phyloP scores from a whole-genome alignment of 2,888 invertebrate species.

The Stenoptilia bipunctidactyla region DNA sequence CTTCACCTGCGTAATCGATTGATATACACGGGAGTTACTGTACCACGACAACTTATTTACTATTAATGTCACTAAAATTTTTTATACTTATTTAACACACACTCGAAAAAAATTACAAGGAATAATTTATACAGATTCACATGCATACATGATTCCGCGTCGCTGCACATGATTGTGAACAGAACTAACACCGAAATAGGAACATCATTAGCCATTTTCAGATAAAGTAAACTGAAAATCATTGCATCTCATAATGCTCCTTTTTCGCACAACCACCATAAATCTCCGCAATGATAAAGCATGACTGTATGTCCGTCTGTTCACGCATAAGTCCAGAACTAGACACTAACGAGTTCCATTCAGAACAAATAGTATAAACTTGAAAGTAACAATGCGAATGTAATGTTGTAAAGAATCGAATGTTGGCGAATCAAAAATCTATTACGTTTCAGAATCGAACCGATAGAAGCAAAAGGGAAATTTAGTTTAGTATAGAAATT shows the following conservation, averaged over 20 bases:
- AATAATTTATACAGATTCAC: too few species aligned
- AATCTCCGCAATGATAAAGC: conserved; percentile 44
- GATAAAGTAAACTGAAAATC: neutral
- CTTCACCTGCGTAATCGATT: too few species aligned
- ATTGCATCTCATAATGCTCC: conserved; percentile 4
- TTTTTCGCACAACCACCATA: conserved; percentile 18
- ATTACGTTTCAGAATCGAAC: too few species aligned
- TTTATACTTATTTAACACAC: too few species aligned
- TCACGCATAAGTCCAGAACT: conserved; percentile 41
- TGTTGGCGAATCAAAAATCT: too few species aligned
- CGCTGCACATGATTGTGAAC: neutral
- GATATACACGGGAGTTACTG: too few species aligned
- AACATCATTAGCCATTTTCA: neutral
- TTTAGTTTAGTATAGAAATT: too few species aligned
- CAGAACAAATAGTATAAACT: conserved; percentile 33
- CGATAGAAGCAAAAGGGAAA: too few species aligned
- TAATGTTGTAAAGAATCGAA: neutral
- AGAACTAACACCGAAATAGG: neutral
- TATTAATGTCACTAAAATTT: too few species aligned
- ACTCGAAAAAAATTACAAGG: too few species aligned
- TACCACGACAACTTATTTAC: too few species aligned
- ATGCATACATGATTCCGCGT: too few species aligned
- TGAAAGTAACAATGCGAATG: conserved; percentile 3
- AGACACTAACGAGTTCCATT: conserved; percentile 58
- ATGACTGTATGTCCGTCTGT: conserved; percentile 36